Base-by-base conservation (phyloP, 2,888 invertebrate genomes). In the Sepiola atlantica region DNA sequence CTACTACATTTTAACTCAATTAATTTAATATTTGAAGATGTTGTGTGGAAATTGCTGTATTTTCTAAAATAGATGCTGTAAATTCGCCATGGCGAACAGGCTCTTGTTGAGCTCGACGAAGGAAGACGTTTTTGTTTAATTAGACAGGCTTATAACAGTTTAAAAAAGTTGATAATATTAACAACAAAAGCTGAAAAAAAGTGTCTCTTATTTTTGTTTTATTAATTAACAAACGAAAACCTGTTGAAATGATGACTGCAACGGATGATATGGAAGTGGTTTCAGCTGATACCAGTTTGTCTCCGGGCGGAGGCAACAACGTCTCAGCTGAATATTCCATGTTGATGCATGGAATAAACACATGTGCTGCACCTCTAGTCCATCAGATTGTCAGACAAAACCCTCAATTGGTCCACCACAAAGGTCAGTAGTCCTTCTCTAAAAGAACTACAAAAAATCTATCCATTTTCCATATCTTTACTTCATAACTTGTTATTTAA, bases 261-360 rank as follows among this genome's bases (percentile, higher is more conserved):
- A 45, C 45, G 45, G 45, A 45, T n/a, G 32, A n/a, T 77, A 32
- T 32, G 77, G 32, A 77, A n/a, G 32, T 77, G n/a, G 77, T n/a
- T 77, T 77, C 77, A 77, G n/a, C n/a, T 77, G 77, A 77, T 32
- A 18, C 77, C 4, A 77, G 77, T 77, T 77, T n/a, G n/a, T 32
- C n/a, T 77, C n/a, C 14, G 20, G 92, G 35, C 57, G 94, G 45
- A 24, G 77, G 55, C 55, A 90, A 16, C 35, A 91, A 94, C 12
- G 35, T 55, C n/a, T 94, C 95, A 16, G 94, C 96, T 24, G 96
- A 96, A n/a, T 95, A 95, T 94, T 95, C 96, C 92, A 95, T 96
- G 90, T 94, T 97, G 92, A 95, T 96, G 94, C 96, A 96, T 94
- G 96, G 96, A 18, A 96, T 96, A 35, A 95, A 95, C 55, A 96